Evolutionary conservation across 2,888 invertebrate species (phyloP).

Genomic region (Tillus elongatus): DNA sequence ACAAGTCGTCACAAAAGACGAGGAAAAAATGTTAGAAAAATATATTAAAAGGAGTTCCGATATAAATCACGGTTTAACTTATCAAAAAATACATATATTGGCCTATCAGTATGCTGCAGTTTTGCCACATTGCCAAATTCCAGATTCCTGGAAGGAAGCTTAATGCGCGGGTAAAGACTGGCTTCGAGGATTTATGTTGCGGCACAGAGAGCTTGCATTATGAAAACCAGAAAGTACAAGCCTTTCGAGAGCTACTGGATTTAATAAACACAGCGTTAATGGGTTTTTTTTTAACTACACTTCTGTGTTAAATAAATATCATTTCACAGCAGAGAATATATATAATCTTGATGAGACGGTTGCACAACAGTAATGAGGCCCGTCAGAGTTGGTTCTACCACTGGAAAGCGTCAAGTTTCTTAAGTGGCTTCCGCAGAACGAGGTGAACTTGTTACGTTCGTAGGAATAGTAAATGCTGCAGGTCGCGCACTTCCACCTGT

Average conservation of each 20-base stretch:
- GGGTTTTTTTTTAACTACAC: conserved; percentile 23
- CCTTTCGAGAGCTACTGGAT: too few species aligned
- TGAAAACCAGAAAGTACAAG: conserved; percentile 26
- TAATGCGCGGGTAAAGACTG: too few species aligned
- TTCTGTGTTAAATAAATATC: conserved; percentile 11
- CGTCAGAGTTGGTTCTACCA: conserved; percentile 22
- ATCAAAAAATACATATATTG: too few species aligned
- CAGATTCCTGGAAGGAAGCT: too few species aligned
- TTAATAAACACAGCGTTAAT: conserved; percentile 21
- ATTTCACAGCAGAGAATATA: conserved; percentile 19
- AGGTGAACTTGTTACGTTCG: conserved; percentile 17
- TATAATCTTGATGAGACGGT: conserved; percentile 25
- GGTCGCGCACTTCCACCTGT: conserved; percentile 19
- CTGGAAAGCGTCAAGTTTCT: too few species aligned
- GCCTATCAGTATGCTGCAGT: too few species aligned
- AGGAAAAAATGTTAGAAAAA: conserved; percentile 8
- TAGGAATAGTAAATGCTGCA: conserved; percentile 18
- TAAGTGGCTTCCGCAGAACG: conserved; percentile 14
- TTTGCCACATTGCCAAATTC: too few species aligned
- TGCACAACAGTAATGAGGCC: conserved; percentile 24
- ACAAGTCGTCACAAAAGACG: background rate
- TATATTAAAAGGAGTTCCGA: too few species aligned
- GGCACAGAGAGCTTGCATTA: too few species aligned
- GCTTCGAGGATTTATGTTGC: too few species aligned
- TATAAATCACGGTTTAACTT: too few species aligned